Evolutionary conservation across 2,113 vertebrate genomes (phyloP), one percentile per base, ranked within the genome.

Genomic region (Chionomys nivalis): DNA sequence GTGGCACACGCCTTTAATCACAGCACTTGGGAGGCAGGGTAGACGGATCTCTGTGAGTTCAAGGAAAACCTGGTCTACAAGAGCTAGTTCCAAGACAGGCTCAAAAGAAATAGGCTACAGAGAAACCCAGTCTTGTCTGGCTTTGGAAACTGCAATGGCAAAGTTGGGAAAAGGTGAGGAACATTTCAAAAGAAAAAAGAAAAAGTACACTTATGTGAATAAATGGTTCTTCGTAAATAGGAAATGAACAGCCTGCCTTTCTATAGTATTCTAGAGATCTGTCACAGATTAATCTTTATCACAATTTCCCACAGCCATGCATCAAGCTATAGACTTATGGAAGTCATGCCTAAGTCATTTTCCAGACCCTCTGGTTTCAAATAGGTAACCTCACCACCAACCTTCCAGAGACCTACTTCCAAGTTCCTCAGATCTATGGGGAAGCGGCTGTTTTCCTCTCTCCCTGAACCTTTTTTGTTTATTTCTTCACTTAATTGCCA

Each of bases 401-500:
- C 36, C 72, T 63, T 75, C 73, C 42, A 8, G 73, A 52, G 76
- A 82, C 36, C 47, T 16, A 42, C 7, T 31, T 24, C 28, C n/a
- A 87, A 12, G 8, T 52, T 94, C 68, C 42, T 78, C 44, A 82
- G 23, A 36, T 42, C 55, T 55, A 17, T 12, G 49, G 21, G 21
- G 55, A 39, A 66, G 63, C 28, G 24, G 10, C 3, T 79, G 17
- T 77, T 89, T 73, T 81, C 44, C n/a, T 89, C 36, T 79, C 61
- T 63, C 91, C 28, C 23, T 85, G 77, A 86, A 79, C 23, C 47
- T 81, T 65, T 75, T 70, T 83, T 42, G 12, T 17, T 65, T 79
- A 9, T 55, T 86, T 26, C 70, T 90, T 76, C n/a, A 47, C 36
- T 94, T 87, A 52, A 16, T 90, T 87, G 93, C 75, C 68, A 93